Evolutionary conservation across 2,888 invertebrate species (phyloP), one percentile per base, ranked within the genome.

Genomic region (Ormyrus pomaceus): DNA sequence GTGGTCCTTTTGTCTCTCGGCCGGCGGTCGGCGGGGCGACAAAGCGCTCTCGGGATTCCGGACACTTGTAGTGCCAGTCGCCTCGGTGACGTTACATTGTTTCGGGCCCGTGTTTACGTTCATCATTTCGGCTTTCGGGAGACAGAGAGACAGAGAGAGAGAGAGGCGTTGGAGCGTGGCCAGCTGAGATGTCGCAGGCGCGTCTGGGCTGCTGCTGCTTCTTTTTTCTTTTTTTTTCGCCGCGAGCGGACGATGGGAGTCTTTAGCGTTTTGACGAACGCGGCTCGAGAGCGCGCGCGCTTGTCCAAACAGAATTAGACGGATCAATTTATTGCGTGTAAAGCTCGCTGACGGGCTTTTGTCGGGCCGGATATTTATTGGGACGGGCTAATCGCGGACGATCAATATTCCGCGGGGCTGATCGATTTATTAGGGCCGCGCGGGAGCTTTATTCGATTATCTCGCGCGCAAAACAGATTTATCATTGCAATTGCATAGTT

Each of bases 61-160:
- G 66, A 79, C 83, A 79, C 82, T 83, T 82, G 83, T 82, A 83
- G 82, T 53, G 13, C n/a, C 58, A 50, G 46, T 61, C 78, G 71
- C 80, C 34, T 34, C 34, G 34, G 34, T 34, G 34, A 34, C 70
- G 82, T 81, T 83, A 85, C 85, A 85, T 84, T 86, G 85, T 85
- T 84, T 83, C 83, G 68, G 70, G 80, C 13, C 61, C 79, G 74
- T 83, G 86, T 85, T 85, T 84, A 82, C 84, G 85, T 82, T 84
- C 81, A 82, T 82, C 79, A 78, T 75, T 62, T 6, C 45, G 62
- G 51, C 58, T 5, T 11, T 10, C 8, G 19, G 19, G 11, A 58
- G 10, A 5, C 4, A 2, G 58, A n/a, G 13, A 13, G 13, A 13
- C 7, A 58, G 10, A 5, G 0, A 2, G 58, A n/a, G 13, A 13